Percentiles rank a stretch among this genome's conserved stretches.
Conservation (phyloP, 2,888 invertebrate species). For the Vandiemenella viatica region DNA sequence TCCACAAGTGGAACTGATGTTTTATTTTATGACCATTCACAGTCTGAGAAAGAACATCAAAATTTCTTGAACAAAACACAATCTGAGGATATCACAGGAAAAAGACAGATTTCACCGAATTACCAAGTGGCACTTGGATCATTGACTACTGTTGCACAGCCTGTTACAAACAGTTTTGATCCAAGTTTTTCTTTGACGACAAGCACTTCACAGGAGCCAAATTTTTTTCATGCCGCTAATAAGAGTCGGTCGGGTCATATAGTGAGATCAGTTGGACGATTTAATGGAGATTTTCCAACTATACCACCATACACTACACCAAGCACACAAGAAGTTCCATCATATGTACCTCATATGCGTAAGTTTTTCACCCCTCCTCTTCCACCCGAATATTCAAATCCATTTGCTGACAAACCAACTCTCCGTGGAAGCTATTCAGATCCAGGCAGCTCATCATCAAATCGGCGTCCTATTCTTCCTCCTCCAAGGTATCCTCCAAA, state of each 20-base stretch:
- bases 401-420: slow-evolving; percentile 80
- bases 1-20: slow-evolving; percentile 8
- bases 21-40: slow-evolving; percentile 37
- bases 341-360: slow-evolving; percentile 64
- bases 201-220: too few relatives aligned
- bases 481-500: slow-evolving; percentile 60
- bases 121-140: slow-evolving; percentile 41
- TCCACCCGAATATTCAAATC: slow-evolving; percentile 69
- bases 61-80: slow-evolving; percentile 52
- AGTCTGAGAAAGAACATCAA: slow-evolving; percentile 45
- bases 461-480: slow-evolving; percentile 62
- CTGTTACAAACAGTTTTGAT: slow-evolving; percentile 31
- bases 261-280: too few relatives aligned
- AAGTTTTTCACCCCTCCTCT: slow-evolving; percentile 67
- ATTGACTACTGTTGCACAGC: slow-evolving; percentile 42
- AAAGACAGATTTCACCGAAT: slow-evolving; percentile 44
- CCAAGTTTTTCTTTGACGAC: too few relatives aligned
- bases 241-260: too few relatives aligned
- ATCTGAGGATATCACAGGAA: slow-evolving; percentile 45
- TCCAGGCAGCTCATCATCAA: slow-evolving; percentile 18
- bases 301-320: slow-evolving; percentile 15
- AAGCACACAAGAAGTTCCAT: slow-evolving; percentile 38
- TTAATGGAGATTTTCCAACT: too few relatives aligned
- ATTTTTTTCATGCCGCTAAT: too few relatives aligned
- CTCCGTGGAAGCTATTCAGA: slow-evolving; percentile 55